A percentile compares a stretch with the other conserved stretches of the same genome.
phyloP scores from a whole-genome alignment of 1,140 invertebrate genomes.

The Pristionchus pacificus region DNA sequence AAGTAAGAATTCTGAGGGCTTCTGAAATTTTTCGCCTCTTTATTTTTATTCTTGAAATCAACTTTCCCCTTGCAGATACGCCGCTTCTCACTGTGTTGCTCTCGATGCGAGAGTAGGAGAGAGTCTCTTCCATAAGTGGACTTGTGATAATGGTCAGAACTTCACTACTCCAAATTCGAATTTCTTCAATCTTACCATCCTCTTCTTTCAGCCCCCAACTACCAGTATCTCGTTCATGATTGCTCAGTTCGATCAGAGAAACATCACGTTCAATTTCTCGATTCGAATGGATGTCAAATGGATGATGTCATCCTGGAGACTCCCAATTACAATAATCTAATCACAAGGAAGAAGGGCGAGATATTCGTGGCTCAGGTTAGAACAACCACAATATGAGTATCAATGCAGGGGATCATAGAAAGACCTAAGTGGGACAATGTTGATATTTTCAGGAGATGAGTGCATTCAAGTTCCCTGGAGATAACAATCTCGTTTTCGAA shows the following conservation, averaged over 20 bases:
- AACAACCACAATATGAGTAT: no score
- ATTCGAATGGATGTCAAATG: constrained; percentile 51
- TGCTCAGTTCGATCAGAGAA: constrained; percentile 46
- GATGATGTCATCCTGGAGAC: constrained; percentile 54
- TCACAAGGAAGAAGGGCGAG: constrained; percentile 31
- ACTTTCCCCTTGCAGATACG: constrained; percentile 31
- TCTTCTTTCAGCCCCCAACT: constrained; percentile 47
- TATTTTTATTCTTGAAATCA: neutral
- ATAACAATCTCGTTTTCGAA: constrained; percentile 49
- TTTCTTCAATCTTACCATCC: neutral
- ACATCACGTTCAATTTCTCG: constrained; percentile 47
- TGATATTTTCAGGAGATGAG: constrained; percentile 50
- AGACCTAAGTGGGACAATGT: neutral
- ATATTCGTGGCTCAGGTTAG: constrained; percentile 42
- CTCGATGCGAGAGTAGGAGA: constrained; percentile 55
- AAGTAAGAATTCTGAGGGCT: neutral
- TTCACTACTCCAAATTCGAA: neutral
- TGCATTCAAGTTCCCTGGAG: constrained; percentile 56
- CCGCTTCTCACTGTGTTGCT: constrained; percentile 48
- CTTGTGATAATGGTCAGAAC: constrained; percentile 48
- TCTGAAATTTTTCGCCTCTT: neutral
- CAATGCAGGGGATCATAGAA: no score
- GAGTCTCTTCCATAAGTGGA: constrained; percentile 52
- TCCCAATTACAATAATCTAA: constrained; percentile 43
- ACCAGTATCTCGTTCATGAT: constrained; percentile 54